These are phyloP conservation scores for Barypeithes pellucidus DNA, from an alignment of 2,888 invertebrate genomes.

Conservation along the genomic window DNA sequence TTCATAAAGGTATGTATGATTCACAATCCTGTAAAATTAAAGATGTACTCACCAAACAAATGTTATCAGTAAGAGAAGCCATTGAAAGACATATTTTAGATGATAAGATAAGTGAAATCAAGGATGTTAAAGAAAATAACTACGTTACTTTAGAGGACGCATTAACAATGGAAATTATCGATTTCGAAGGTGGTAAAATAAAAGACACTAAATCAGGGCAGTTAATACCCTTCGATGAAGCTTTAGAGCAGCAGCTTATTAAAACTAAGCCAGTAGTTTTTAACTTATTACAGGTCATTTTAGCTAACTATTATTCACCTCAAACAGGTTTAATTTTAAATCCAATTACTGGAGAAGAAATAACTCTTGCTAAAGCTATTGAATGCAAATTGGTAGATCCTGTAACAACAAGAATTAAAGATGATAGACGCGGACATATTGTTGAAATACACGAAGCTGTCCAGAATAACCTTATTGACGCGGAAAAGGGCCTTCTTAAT, in stretches of 20 bases:
- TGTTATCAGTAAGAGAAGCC: constrained; percentile 83
- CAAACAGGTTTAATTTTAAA: constrained; percentile 83
- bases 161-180: constrained; percentile 78
- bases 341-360: constrained; percentile 82
- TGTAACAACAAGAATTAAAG: constrained; percentile 81
- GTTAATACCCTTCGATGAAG: constrained; percentile 80
- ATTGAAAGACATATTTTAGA: constrained; percentile 86
- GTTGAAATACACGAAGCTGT: constrained; percentile 82
- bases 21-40: constrained; percentile 80
- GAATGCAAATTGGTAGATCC: constrained; percentile 82
- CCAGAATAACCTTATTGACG: constrained; percentile 80
- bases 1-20: constrained; percentile 81
- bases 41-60: constrained; percentile 82
- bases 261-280: constrained; percentile 80
- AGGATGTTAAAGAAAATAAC: constrained; percentile 82
- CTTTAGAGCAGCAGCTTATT: constrained; percentile 80
- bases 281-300: constrained; percentile 82
- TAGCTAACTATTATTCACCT: constrained; percentile 84
- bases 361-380: constrained; percentile 85
- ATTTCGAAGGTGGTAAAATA: constrained; percentile 81
- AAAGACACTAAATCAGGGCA: constrained; percentile 82
- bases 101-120: constrained; percentile 85
- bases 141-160: constrained; percentile 85
- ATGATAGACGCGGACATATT: constrained; percentile 79
- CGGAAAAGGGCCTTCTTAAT: constrained; percentile 80